Evolutionary conservation across 2,888 invertebrate species (phyloP).

Genomic region (Allygus modestus): DNA sequence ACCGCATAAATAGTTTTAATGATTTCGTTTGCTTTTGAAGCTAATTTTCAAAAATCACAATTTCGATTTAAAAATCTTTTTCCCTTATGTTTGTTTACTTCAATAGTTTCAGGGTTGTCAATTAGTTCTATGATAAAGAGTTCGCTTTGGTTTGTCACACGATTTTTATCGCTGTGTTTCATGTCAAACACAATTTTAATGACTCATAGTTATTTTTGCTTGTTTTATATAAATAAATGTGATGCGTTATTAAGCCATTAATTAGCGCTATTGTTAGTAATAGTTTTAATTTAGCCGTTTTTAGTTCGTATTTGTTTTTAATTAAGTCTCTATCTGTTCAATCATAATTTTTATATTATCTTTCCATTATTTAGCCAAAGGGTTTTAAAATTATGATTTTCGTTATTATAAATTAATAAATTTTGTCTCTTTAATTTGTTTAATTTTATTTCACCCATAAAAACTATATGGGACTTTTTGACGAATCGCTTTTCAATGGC

Average conservation of each 20-base stretch:
- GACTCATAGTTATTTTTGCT: conserved; percentile 2
- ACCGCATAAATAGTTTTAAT: conserved; percentile 42
- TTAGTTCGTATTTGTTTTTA: conserved; percentile 18
- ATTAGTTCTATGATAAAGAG: conserved; percentile 15
- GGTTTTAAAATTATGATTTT: neutral
- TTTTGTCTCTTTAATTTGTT: neutral
- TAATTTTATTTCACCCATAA: too few species aligned
- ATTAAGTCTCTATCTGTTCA: neutral
- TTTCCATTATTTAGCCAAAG: neutral
- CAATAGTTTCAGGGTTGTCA: conserved; percentile 46
- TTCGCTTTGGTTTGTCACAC: conserved; percentile 27
- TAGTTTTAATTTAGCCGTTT: conserved; percentile 22
- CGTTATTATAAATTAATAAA: neutral
- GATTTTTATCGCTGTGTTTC: conserved; percentile 49
- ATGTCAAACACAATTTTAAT: conserved; percentile 47
- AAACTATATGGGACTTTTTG: too few species aligned
- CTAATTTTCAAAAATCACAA: conserved; percentile 24
- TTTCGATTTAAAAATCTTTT: conserved; percentile 38
- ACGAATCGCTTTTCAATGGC: too few species aligned
- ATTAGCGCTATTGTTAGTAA: neutral
- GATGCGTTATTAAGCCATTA: neutral
- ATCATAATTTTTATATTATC: neutral
- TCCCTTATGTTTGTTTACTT: conserved; percentile 50
- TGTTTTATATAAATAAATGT: neutral
- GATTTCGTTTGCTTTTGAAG: conserved; percentile 54